Evolutionary conservation across 2,888 invertebrate species (phyloP), one percentile per base, ranked within the genome.

Genomic region (Ariolimax columbianus): DNA sequence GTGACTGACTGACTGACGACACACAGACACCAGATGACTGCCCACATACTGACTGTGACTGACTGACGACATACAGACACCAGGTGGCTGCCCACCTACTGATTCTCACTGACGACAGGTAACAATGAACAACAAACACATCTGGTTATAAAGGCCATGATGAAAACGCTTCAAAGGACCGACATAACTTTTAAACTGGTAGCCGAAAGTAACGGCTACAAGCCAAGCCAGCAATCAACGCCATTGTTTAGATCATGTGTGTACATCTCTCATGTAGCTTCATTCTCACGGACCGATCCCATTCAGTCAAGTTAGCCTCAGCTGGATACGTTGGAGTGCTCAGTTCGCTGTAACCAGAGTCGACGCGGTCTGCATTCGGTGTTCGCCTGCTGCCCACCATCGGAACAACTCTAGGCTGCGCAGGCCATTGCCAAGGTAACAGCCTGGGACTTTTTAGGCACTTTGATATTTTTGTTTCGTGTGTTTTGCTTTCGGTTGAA

Each of bases 281-380:
- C 51, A 51, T 75, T 51, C 33, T 47, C 6, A 75, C 33, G 26
- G 75, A 75, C 9, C 47, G 47, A 51, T 75, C 75, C 75, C 75
- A 75, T 30, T 75, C 75, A 33, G 33, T 51, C 2, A 75, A 7
- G 43, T 14, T n/a, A 26, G 68, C 17, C 0, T 40, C 72, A 6
- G 4, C 9, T 4, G 36, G 70, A 4, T 75, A 47, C 0, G 75
- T 33, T 4, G 75, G 51, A 9, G 75, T 51, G 17, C 75, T 75
- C 30, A 51, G 17, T 4, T 75, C 75, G 51, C 75, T 75, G 30
- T 75, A 75, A 0, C 75, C 75, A 0, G 75, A 75, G 36, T 75
- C 75, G 19, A 33, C 51, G 0, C 75, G 30, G 3, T 75, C 75
- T 19, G 17, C 3, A 14, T 7, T 30, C 17, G 51, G 19, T 11